Conservation (phyloP, 2,113 vertebrate genomes). For the Regulus satrapa region DNA sequence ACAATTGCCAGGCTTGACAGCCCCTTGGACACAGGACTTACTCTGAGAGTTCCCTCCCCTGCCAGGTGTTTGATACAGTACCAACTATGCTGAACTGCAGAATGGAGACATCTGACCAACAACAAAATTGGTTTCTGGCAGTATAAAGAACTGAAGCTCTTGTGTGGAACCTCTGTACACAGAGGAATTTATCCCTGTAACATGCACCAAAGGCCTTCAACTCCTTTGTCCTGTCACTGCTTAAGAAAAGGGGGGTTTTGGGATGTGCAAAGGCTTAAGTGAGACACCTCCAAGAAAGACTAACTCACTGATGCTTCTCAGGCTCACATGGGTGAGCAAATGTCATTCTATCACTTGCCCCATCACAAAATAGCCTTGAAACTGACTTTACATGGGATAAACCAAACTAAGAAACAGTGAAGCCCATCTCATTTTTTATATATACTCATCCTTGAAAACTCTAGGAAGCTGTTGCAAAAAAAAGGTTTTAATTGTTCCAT, state of each 20-base stretch:
- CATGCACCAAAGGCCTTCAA: not conserved
- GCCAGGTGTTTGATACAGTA: fast-evolving
- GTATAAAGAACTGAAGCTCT: not conserved
- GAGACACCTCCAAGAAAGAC: not conserved
- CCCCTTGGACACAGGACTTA: not conserved
- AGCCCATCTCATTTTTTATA: not conserved
- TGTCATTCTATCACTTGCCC: not conserved
- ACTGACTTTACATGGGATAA: not conserved
- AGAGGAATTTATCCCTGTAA: not conserved
- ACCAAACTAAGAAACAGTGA: not conserved
- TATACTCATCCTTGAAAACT: not conserved
- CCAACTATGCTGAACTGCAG: not conserved
- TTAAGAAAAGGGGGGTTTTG: not conserved
- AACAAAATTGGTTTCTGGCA: not conserved
- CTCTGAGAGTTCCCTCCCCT: fast-evolving
- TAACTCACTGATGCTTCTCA: not conserved
- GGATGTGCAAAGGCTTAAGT: not conserved
- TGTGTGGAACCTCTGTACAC: fast-evolving
- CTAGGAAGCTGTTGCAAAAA: not conserved
- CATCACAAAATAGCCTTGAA: not conserved
- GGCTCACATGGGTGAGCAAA: not conserved
- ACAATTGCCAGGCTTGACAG: not conserved
- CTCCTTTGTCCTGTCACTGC: not conserved
- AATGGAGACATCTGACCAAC: not conserved
- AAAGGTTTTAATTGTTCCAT: not conserved